Base-by-base conservation (phyloP, 2,113 vertebrate species). In the Semnornis frantzii region DNA sequence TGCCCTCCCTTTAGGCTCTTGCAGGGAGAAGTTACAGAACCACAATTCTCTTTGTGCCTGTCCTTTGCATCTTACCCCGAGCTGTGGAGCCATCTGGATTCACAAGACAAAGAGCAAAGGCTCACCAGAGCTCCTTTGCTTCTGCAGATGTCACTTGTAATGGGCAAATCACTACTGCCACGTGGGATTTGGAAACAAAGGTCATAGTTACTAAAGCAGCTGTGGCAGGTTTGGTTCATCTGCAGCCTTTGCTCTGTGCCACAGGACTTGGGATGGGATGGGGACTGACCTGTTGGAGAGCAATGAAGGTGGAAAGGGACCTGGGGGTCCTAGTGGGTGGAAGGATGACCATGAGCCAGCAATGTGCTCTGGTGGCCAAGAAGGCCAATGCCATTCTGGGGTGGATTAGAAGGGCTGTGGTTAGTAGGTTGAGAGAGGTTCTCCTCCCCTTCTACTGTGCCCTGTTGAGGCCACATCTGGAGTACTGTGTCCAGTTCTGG, bases 41-140 rank as follows among this genome's bases (percentile, higher is more conserved):
- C 20, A 72, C n/a, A 27, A 23, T 7, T 62, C 42, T 79, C 72
- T 74, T 88, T 54, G 52, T 88, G 44, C 31, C 34, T 75, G 64
- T 88, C 89, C 44, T 92, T 95, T 88, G 57, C 68, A 90, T 44
- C 64, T 79, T 79, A 73, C 71, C 69, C 93, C 69, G 82, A 90
- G 77, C 72, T 87, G 57, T 3, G 12, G 77, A 95, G 58, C 59
- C 42, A 50, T 71, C 82, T 94, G 80, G 82, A 74, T 88, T 79
- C 77, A 50, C 76, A 89, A 73, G 82, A 50, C 76, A 89, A 73
- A 85, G 59, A 91, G 48, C 54, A 94, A 87, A 85, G 54, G 80
- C 85, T 89, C 70, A 50, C 34, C 24, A 70, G 85, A 81, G 27
- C 42, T 54, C 59, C 60, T 82, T 55, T 68, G 57, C 64, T 89